Evolutionary conservation across 1,140 invertebrate genomes (phyloP).

Genomic region (Lepidostoma basale): DNA sequence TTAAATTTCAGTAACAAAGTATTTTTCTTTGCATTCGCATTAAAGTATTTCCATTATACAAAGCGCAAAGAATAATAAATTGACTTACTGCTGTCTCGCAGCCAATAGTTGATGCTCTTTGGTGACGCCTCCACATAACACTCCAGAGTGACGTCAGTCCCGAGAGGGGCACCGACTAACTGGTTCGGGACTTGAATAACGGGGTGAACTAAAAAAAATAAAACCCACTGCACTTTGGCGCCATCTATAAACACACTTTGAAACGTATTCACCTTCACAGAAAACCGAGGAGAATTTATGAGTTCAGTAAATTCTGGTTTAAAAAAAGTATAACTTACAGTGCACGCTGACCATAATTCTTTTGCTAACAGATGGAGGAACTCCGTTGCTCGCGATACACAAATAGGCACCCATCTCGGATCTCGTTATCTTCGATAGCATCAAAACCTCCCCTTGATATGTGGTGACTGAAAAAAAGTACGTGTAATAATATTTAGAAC

Average conservation of each 20-base stretch:
- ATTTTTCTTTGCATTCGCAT: no score
- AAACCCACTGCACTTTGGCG: slow-evolving; percentile 2
- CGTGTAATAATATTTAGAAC: no score
- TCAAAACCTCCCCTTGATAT: slow-evolving; percentile 74
- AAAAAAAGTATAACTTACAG: slow-evolving; percentile 69
- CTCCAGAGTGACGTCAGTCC: slow-evolving; percentile 85
- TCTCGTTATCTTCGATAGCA: slow-evolving; percentile 79
- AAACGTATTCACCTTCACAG: not conserved
- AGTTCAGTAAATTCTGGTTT: not conserved
- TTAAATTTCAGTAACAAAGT: no score
- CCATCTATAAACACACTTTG: not conserved
- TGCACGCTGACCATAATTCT: slow-evolving; percentile 81
- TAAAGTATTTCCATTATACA: no score
- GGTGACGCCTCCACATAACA: slow-evolving; percentile 90
- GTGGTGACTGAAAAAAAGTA: slow-evolving; percentile 59
- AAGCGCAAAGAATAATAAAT: no score
- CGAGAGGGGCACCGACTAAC: slow-evolving; percentile 83
- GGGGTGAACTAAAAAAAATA: slow-evolving; percentile 74
- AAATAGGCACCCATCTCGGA: slow-evolving; percentile 89
- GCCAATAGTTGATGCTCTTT: slow-evolving; percentile 89
- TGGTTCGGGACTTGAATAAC: slow-evolving; percentile 89
- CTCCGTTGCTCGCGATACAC: slow-evolving; percentile 82
- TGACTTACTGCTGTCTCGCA: slow-evolving; percentile 74
- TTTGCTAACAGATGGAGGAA: slow-evolving; percentile 82
- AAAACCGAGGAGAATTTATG: not conserved